Evolutionary conservation across 2,113 vertebrate genomes (phyloP).

Genomic region (Dicrurus megarhynchus): DNA sequence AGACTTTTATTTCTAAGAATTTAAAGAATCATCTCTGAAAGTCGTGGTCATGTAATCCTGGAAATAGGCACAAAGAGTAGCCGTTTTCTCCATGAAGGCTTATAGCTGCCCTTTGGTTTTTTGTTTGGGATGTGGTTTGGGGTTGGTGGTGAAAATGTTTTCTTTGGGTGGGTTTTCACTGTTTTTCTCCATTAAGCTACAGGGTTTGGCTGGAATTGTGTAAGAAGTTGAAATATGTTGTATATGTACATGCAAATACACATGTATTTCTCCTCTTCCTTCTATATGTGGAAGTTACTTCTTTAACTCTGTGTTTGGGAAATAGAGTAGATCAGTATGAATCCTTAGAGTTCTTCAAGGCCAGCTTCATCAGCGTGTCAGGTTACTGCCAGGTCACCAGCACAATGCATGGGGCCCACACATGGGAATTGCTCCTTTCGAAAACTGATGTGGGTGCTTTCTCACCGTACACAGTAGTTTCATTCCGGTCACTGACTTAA

Average conservation of each 20-base stretch:
- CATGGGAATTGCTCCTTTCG: neutral
- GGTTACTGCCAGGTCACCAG: neutral
- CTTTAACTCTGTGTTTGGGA: neutral
- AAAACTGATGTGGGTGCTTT: neutral
- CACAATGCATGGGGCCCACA: accelerated
- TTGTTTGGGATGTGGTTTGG: neutral
- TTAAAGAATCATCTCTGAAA: neutral
- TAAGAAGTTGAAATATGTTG: neutral
- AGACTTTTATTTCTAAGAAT: neutral
- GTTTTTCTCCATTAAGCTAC: neutral
- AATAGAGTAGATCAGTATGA: neutral
- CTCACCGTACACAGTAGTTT: neutral
- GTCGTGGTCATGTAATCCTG: neutral
- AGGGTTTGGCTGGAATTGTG: neutral
- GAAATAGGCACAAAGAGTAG: neutral
- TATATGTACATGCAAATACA: neutral
- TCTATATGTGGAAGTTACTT: accelerated
- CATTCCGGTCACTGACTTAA: neutral
- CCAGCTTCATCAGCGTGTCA: neutral
- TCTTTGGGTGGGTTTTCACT: neutral
- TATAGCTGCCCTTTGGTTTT: neutral
- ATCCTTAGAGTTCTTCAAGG: neutral
- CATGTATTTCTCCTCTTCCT: neutral
- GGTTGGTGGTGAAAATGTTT: neutral
- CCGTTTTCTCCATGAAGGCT: neutral